These are phyloP conservation scores for Podabrus alpinus DNA, from an alignment of 2,888 invertebrate species.

Conservation along the genomic window DNA sequence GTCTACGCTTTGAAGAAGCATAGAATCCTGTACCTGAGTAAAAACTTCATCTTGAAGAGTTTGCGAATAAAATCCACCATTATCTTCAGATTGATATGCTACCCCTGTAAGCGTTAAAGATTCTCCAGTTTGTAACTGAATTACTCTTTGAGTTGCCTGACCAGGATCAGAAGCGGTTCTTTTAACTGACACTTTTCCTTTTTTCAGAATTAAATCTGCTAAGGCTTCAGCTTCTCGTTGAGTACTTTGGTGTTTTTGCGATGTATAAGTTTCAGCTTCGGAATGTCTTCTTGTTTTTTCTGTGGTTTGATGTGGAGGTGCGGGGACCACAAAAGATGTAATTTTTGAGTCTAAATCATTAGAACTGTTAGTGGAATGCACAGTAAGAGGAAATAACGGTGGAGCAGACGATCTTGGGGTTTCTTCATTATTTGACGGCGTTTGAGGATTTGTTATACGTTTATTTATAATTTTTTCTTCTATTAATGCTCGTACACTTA, in stretches of 20 bases:
- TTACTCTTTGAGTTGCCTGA: constrained; percentile 62
- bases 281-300: constrained; percentile 63
- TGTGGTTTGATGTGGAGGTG: constrained; percentile 56
- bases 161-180: constrained; percentile 76
- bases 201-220: constrained; percentile 76
- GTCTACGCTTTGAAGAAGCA: constrained; percentile 69
- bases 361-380: constrained; percentile 54
- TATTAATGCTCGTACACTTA: constrained; percentile 86
- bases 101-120: constrained; percentile 67
- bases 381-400: constrained; percentile 53
- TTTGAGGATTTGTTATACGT: constrained; percentile 60
- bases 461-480: constrained; percentile 93
- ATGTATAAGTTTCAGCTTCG: constrained; percentile 61
- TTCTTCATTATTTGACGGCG: constrained; percentile 34
- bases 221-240: constrained; percentile 76
- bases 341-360: constrained; percentile 52
- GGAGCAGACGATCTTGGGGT: constrained; percentile 50
- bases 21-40: constrained; percentile 71
- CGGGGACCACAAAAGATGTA: constrained; percentile 63
- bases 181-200: constrained; percentile 73
- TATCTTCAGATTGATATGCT: constrained; percentile 66
- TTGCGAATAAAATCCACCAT: constrained; percentile 64
- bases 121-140: constrained; percentile 64
- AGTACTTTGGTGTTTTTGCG: constrained; percentile 56
- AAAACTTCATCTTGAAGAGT: constrained; percentile 78